Percentiles rank a stretch among this genome's conserved stretches.
Conservation (phyloP, 2,797 vertebrate genomes). For the Platyrinchus mystaceus region DNA sequence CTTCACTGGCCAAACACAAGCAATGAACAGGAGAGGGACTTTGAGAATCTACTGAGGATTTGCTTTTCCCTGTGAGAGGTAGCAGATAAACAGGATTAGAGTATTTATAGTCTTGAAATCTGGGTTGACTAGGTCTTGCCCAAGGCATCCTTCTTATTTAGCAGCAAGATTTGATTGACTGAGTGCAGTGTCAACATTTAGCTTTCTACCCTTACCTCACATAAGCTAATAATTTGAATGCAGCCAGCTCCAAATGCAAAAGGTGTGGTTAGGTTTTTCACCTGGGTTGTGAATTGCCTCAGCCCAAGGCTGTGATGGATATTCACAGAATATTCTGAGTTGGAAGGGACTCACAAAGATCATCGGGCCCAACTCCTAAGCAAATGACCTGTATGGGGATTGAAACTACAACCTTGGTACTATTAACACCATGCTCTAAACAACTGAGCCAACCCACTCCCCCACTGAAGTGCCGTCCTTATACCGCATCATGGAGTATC, state of each 20-base stretch:
- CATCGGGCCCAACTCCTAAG: background rate
- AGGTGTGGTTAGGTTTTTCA: background rate
- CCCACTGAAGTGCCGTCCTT: background rate
- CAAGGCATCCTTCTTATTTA: constrained; percentile 40
- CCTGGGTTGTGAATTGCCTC: background rate
- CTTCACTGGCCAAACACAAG: background rate
- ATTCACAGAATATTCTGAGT: background rate
- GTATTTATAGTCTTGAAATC: constrained; percentile 42
- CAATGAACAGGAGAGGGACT: background rate
- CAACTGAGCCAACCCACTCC: background rate
- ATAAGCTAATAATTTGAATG: background rate
- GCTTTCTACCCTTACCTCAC: background rate
- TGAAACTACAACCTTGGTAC: background rate
- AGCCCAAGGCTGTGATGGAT: background rate
- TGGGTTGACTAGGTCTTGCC: constrained; percentile 42
- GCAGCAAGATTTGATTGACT: constrained; percentile 34
- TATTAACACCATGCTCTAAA: background rate
- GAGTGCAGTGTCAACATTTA: constrained; percentile 18
- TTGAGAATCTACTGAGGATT: background rate
- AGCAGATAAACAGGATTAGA: constrained; percentile 52
- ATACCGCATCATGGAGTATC: background rate
- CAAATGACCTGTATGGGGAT: background rate
- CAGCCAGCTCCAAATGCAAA: background rate
- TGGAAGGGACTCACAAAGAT: background rate
- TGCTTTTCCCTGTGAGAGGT: constrained; percentile 1